A percentile compares a stretch with the other conserved stretches of the same genome.
phyloP scores from a whole-genome alignment of 2,888 invertebrate genomes.

The Enchytraeus crypticus region DNA sequence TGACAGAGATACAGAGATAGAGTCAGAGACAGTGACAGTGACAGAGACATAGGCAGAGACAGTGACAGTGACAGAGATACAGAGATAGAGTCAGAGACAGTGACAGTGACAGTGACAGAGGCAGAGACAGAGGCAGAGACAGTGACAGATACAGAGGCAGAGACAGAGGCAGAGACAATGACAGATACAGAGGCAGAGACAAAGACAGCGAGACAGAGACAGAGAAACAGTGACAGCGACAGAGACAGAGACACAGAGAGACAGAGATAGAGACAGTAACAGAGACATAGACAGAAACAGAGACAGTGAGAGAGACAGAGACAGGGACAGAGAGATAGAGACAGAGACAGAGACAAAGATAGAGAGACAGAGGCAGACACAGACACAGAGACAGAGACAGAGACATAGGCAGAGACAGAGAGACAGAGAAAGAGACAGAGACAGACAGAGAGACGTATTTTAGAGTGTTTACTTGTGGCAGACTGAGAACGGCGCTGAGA shows the following conservation, averaged over 20 bases:
- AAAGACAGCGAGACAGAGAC: too few relatives aligned
- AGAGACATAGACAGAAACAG: constrained; percentile 67
- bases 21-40: too few relatives aligned
- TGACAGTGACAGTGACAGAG: not conserved
- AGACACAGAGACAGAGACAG: not conserved
- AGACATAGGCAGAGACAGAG: constrained; percentile 1
- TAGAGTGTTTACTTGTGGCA: constrained; percentile 64
- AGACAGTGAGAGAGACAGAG: constrained; percentile 18
- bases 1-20: too few relatives aligned
- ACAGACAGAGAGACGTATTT: not conserved
- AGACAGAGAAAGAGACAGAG: not conserved
- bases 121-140: too few relatives aligned
- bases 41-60: not conserved
- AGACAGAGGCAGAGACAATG: too few relatives aligned
- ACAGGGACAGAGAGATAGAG: too few relatives aligned
- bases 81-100: not conserved
- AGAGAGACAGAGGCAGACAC: too few relatives aligned
- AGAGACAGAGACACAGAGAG: not conserved
- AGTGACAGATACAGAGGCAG: too few relatives aligned
- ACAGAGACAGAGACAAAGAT: too few relatives aligned
- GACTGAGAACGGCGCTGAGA: constrained; percentile 63
- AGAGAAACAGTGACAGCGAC: constrained; percentile 22
- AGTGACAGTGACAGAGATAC: not conserved
- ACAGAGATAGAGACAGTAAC: too few relatives aligned
- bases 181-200: too few relatives aligned